These are phyloP conservation scores for Theocolax elegans DNA, from an alignment of 1,140 invertebrate species.

Conservation along the genomic window DNA sequence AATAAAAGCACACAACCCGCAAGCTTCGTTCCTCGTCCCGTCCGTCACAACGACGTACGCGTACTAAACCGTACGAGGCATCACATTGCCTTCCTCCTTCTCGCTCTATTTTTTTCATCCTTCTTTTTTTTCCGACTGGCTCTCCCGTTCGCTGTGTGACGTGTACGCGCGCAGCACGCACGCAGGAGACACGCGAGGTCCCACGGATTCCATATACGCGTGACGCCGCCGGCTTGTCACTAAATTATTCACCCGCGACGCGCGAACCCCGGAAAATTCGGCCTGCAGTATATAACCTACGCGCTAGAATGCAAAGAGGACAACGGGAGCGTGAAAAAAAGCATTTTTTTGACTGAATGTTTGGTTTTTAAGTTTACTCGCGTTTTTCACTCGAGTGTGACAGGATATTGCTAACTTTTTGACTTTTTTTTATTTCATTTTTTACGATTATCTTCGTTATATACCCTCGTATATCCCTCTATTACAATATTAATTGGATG, in stretches of 20 bases:
- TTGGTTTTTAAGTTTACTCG: too few relatives aligned
- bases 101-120: conserved; percentile 6
- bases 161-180: not conserved
- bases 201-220: not conserved
- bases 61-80: not conserved
- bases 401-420: too few relatives aligned
- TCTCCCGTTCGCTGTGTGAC: conserved; percentile 7
- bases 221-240: conserved; percentile 45
- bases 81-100: conserved; percentile 4
- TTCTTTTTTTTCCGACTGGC: not conserved
- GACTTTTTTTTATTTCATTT: too few relatives aligned
- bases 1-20: not conserved
- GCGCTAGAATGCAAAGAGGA: too few relatives aligned
- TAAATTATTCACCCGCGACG: conserved; percentile 54
- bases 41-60: conserved; percentile 6
- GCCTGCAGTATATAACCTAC: too few relatives aligned
- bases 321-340: too few relatives aligned
- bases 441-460: too few relatives aligned
- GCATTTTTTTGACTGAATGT: too few relatives aligned
- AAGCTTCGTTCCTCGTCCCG: not conserved
- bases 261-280: conserved; percentile 5
- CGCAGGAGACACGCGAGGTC: conserved; percentile 39
- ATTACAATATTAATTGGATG: too few relatives aligned
- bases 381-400: too few relatives aligned
- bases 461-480: too few relatives aligned